Percentiles rank a stretch among this genome's conserved stretches.
Conservation (phyloP, 2,797 vertebrate species). For the Lagodon rhomboides region DNA sequence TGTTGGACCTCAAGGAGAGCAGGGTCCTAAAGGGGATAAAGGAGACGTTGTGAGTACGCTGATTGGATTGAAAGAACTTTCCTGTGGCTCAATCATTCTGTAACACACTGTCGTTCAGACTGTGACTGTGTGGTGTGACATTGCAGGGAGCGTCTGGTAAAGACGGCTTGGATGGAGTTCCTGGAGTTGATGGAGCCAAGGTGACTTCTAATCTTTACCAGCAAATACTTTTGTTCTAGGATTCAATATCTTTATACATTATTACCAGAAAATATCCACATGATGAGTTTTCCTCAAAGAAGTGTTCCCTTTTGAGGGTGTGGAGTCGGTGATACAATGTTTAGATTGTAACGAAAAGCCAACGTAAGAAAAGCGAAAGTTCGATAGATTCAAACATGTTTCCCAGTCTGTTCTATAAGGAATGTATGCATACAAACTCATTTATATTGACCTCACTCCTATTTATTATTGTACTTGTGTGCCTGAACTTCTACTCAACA, state of each 20-base stretch:
- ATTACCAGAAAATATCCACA: background rate
- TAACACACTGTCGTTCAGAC: background rate
- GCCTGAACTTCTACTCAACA: constrained; percentile 53
- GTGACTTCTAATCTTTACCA: constrained; percentile 55
- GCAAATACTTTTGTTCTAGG: too few species aligned
- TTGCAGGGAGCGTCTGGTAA: constrained; percentile 81
- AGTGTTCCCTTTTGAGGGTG: background rate
- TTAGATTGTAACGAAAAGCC: too few species aligned
- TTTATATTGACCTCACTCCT: background rate
- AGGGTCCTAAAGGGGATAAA: constrained; percentile 77
- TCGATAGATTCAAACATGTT: background rate
- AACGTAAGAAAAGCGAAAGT: background rate
- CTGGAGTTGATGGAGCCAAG: constrained; percentile 82
- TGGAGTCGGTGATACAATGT: background rate
- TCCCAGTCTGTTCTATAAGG: background rate
- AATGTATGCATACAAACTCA: background rate
- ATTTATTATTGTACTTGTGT: background rate
- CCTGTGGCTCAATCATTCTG: background rate
- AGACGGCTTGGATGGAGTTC: constrained; percentile 79
- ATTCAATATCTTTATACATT: background rate
- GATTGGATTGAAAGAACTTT: too few species aligned
- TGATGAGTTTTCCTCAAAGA: background rate
- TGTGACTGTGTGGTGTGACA: constrained; percentile 9
- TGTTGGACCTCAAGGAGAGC: constrained; percentile 77
- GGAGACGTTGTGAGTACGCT: constrained; percentile 83